A percentile compares a stretch with the other conserved stretches of the same genome.
These are phyloP conservation scores for Arge pagana DNA, from an alignment of 2,888 invertebrate genomes.

Conservation along the genomic window DNA sequence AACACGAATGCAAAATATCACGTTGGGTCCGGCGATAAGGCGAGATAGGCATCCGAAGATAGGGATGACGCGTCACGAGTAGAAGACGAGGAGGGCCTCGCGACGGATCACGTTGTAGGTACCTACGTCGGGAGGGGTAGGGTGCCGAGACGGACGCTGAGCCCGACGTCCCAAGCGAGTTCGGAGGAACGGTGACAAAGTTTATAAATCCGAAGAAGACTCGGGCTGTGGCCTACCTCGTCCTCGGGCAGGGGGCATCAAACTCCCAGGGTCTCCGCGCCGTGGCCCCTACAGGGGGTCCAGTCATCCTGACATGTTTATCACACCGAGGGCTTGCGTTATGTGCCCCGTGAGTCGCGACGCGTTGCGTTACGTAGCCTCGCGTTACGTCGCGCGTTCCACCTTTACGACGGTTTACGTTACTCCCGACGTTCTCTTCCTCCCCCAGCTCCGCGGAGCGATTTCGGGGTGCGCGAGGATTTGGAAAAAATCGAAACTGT, in stretches of 20 bases:
- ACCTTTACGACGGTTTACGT: slow-evolving; percentile 42
- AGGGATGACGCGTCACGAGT: too few relatives aligned
- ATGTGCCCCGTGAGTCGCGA: slow-evolving; percentile 40
- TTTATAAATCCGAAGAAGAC: slow-evolving; percentile 18
- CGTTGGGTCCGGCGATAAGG: too few relatives aligned
- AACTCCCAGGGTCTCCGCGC: slow-evolving; percentile 46
- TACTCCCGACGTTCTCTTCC: slow-evolving; percentile 37
- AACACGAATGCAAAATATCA: too few relatives aligned
- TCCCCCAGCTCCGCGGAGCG: too few relatives aligned
- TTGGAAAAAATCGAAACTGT: too few relatives aligned
- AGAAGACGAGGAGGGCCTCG: too few relatives aligned
- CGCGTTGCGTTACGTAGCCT: slow-evolving; percentile 5
- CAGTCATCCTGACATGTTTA: slow-evolving; percentile 55
- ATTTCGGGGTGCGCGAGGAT: too few relatives aligned
- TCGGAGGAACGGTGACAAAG: slow-evolving; percentile 16
- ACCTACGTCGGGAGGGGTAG: too few relatives aligned
- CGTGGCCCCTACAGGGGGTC: slow-evolving; percentile 51
- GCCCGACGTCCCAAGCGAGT: too few relatives aligned
- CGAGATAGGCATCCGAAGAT: too few relatives aligned
- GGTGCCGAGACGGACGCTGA: too few relatives aligned
- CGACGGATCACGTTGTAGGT: too few relatives aligned
- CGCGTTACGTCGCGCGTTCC: slow-evolving; percentile 9
- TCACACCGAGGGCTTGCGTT: slow-evolving; percentile 54
- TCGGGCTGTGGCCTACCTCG: not conserved
- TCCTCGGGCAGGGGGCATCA: slow-evolving; percentile 44